Evolutionary conservation across 2,888 invertebrate species (phyloP).

Genomic region (Strigamia crassipes): DNA sequence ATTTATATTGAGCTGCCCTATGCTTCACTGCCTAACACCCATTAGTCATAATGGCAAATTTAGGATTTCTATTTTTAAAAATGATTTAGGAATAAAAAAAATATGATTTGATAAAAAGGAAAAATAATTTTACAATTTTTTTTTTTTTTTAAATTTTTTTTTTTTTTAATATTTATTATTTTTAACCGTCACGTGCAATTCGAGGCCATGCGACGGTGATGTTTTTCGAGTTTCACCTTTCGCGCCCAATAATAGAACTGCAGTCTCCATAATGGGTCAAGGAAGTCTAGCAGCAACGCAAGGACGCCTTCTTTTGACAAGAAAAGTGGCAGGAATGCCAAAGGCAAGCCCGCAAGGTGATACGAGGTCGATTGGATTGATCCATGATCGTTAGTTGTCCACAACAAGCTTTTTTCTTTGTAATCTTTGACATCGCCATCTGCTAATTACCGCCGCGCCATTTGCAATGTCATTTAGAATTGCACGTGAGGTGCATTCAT

Average conservation of each 20-base stretch:
- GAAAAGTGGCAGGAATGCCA: slow-evolving; percentile 10
- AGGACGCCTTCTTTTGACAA: slow-evolving; percentile 10
- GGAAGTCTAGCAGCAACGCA: slow-evolving; percentile 2
- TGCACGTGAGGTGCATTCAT: not conserved
- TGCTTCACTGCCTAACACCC: no score
- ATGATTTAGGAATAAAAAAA: no score
- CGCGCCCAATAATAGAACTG: not conserved
- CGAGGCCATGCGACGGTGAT: not conserved
- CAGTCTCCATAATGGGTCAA: not conserved
- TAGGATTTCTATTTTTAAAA: no score
- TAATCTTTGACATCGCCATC: not conserved
- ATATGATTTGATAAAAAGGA: no score
- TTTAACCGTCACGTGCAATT: not conserved
- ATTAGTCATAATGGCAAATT: no score
- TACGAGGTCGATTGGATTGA: not conserved
- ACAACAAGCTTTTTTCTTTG: not conserved
- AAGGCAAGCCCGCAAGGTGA: not conserved
- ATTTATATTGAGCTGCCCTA: no score
- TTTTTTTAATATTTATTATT: no score
- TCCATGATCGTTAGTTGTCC: not conserved
- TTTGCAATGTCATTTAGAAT: not conserved
- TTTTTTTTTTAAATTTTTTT: no score
- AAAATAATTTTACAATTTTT: no score
- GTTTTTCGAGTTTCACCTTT: not conserved
- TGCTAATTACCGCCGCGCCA: not conserved